Evolutionary conservation across 2,888 invertebrate species (phyloP).

Genomic region (Corbicula japonica): DNA sequence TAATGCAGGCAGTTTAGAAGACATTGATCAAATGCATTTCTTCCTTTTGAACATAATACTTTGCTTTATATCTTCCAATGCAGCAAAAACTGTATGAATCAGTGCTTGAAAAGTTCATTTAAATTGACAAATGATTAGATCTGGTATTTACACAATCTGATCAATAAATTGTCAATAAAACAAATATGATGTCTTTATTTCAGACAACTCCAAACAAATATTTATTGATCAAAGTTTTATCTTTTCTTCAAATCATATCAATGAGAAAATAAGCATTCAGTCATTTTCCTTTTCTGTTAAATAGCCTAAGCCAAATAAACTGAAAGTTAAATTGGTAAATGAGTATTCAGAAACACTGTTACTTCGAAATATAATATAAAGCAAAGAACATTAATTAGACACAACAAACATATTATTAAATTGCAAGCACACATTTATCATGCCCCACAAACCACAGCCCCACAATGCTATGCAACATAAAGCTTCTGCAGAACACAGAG

Average conservation of each 20-base stretch:
- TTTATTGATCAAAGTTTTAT: not conserved
- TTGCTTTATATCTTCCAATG: not conserved
- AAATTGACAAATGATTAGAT: conserved; percentile 5
- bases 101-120: conserved; percentile 9
- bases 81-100: not conserved
- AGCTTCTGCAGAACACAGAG: conserved; percentile 47
- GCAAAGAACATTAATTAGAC: not conserved
- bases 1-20: conserved; percentile 18
- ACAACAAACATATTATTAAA: not conserved
- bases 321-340: not conserved
- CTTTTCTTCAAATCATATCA: not conserved
- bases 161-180: conserved; percentile 25
- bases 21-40: conserved; percentile 1
- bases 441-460: conserved; percentile 39
- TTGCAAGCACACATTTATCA: conserved; percentile 21
- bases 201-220: not conserved
- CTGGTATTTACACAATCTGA: conserved; percentile 9
- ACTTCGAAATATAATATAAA: no score
- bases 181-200: conserved; percentile 11
- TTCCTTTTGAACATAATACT: conserved; percentile 5
- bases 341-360: not conserved
- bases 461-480: conserved; percentile 48
- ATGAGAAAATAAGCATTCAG: not conserved
- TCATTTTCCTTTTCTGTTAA: not conserved
- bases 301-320: no score